These are phyloP conservation scores for Mus musculus DNA, from an alignment of 2,113 vertebrate species.

Conservation along the genomic window GRCm39 chr8:97881001-97881500, in stretches of 20 bases:
- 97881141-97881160: neutral
- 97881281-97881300: neutral
- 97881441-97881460: neutral
- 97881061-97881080: neutral
- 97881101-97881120: neutral
- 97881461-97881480: constrained; percentile 17
- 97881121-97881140: neutral
- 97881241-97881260: neutral
- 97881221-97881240: neutral
- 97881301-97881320: neutral
- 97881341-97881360: neutral
- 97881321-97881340: neutral
- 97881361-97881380: neutral
- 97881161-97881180: neutral
- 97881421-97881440: neutral
- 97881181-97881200: neutral
- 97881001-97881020: neutral
- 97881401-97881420: neutral
- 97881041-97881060: neutral
- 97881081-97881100: neutral
- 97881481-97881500: neutral
- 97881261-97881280: neutral
- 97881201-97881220: no score
- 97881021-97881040: neutral
- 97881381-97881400: neutral